phyloP scores from a whole-genome alignment of 2,797 vertebrate genomes.

The Diplodus puntazzo region DNA sequence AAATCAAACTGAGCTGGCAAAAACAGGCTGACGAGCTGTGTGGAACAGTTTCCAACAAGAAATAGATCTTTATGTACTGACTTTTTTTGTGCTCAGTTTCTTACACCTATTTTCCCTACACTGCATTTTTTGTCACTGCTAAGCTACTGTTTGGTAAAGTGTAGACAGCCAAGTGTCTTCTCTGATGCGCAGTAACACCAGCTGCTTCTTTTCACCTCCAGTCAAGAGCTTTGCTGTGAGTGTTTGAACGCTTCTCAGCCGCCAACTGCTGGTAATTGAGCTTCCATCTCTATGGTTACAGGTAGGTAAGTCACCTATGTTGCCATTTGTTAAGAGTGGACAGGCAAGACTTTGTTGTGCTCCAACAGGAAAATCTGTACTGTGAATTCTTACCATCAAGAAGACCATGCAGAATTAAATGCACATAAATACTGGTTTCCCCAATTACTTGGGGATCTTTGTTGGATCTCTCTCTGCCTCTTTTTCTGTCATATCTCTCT shows the following conservation, averaged over 20 bases:
- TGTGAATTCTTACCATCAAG: not conserved
- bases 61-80: slow-evolving; percentile 7
- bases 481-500: not conserved
- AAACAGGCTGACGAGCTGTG: not conserved
- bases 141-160: slow-evolving; percentile 6
- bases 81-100: slow-evolving; percentile 9
- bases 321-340: too few species aligned
- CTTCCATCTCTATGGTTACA: slow-evolving; percentile 5
- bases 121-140: slow-evolving; percentile 18
- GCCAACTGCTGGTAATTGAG: not conserved
- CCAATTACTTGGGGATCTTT: not conserved
- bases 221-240: not conserved
- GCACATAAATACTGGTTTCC: not conserved
- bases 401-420: not conserved
- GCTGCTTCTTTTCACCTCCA: slow-evolving; percentile 40
- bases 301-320: not conserved
- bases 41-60: slow-evolving; percentile 2
- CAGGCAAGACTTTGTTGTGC: not conserved
- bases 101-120: slow-evolving; percentile 26
- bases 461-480: not conserved
- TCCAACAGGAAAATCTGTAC: not conserved
- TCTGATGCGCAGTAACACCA: slow-evolving; percentile 44
- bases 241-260: not conserved
- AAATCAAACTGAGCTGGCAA: slow-evolving; percentile 16
- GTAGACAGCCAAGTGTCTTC: slow-evolving; percentile 31